A percentile compares a stretch with the other conserved stretches of the same genome.
phyloP scores from a whole-genome alignment of 2,797 vertebrate genomes.

The Chelidonichthys spinosus region DNA sequence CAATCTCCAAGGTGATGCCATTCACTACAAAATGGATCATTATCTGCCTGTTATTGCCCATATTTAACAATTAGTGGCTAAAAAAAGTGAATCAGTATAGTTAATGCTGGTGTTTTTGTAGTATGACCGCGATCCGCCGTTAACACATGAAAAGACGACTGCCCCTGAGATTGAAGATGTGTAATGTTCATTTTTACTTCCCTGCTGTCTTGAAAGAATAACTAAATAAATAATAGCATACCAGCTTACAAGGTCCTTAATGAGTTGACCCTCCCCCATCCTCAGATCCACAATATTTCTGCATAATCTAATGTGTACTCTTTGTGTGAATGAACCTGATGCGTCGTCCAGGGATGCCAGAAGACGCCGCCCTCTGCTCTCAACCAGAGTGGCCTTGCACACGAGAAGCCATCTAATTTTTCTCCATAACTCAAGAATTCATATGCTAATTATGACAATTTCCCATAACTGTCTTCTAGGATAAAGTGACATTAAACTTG shows the following conservation, averaged over 20 bases:
- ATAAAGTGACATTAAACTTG: no score
- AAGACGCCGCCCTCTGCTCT: no score
- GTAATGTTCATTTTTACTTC: neutral
- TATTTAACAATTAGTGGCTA: neutral
- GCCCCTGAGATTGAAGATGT: neutral
- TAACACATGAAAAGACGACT: neutral
- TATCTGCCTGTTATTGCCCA: conserved; percentile 1
- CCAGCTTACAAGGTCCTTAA: neutral
- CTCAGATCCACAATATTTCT: conserved; percentile 1
- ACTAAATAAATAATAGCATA: neutral
- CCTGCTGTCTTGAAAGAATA: no score
- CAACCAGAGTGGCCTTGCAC: no score
- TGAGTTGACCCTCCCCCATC: neutral
- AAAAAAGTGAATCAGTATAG: neutral
- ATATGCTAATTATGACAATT: no score
- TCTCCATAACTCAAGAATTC: no score
- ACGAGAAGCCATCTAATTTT: no score
- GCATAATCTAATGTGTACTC: neutral
- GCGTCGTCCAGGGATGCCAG: no score
- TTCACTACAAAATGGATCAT: conserved; percentile 1
- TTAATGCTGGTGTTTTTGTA: conserved; percentile 4
- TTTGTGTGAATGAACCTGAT: no score
- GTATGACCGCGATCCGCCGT: neutral
- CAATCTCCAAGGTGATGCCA: conserved; percentile 6
- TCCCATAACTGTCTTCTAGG: no score